Evolutionary conservation across 2,888 invertebrate genomes (phyloP), one percentile per base, ranked within the genome.

Genomic region (Zygogramma bicolorata): DNA sequence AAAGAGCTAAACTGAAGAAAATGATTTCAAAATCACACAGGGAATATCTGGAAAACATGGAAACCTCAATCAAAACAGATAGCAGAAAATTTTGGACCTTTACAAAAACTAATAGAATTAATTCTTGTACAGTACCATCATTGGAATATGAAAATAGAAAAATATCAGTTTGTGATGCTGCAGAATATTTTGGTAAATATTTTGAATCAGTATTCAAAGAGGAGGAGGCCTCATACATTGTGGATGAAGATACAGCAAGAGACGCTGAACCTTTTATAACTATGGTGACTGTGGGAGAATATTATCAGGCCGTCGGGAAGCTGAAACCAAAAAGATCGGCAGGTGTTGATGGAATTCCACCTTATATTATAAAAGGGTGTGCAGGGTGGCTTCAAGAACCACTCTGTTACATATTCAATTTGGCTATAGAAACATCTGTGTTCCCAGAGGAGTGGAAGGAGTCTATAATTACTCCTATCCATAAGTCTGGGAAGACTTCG

Each of bases 361-460:
- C 59, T 8, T 29, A 59, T 59, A 59, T 59, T 1, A 59, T 59
- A 13, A 31, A 59, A 59, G 2, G 59, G 2, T 59, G 29, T 34
- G 38, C 60, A 10, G 34, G 29, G 34, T 59, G 18, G 34, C 18
- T 34, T 13, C 34, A 34, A 10, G 4, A 31, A 60, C 60, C 38
- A 15, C n/a, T 38, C 8, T 34, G 60, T 13, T 60, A 15, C n/a
- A 29, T 60, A 31, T 60, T 60, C 3, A 60, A 60, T 60, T 38
- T 18, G 10, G 10, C 60, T 1, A 60, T 38, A n/a, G 10, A 7
- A 34, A 60, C 60, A 60, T 60, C 60, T 2, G 13, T 60, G 8
- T 60, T 60, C 4, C 38, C 60, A 34, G 60, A 60, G 34, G 38
- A 25, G 20, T 38, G 60, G 38, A 60, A 34, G 34, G 38, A 38